Evolutionary conservation across 2,113 vertebrate species (phyloP).

Genomic region (Hydrolagus affinis): DNA sequence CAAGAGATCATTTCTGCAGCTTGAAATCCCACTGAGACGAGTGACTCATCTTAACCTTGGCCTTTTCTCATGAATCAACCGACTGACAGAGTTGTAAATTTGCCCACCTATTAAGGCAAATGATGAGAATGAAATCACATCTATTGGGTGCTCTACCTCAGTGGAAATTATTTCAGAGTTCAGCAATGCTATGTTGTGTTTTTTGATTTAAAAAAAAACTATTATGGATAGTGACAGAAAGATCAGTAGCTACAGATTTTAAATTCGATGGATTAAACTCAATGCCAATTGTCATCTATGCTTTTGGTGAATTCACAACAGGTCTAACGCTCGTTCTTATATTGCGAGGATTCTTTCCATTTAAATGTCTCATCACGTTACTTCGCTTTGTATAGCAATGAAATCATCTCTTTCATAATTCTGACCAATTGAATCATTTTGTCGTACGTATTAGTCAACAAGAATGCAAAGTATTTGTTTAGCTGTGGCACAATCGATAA

Average conservation of each 20-base stretch:
- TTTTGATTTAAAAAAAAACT: too few relatives aligned
- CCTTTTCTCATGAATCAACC: not conserved
- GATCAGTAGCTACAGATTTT: not conserved
- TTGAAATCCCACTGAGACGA: not conserved
- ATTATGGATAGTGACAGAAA: too few relatives aligned
- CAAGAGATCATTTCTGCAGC: not conserved
- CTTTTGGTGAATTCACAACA: not conserved
- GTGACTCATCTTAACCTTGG: slow-evolving; percentile 1
- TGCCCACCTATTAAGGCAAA: not conserved
- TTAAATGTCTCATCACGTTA: too few relatives aligned
- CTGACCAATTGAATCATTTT: not conserved
- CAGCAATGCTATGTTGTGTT: too few relatives aligned
- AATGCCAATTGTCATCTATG: not conserved
- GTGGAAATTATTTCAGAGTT: not conserved
- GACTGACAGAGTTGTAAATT: not conserved
- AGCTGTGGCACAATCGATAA: not conserved
- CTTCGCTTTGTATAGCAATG: not conserved
- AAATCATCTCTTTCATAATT: slow-evolving; percentile 9
- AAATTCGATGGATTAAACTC: not conserved
- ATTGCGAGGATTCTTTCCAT: too few relatives aligned
- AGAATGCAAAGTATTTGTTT: not conserved
- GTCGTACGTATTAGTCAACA: not conserved
- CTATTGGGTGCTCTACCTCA: not conserved
- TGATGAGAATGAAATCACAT: not conserved
- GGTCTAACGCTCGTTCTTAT: too few relatives aligned